A percentile compares a stretch with the other conserved stretches of the same genome.
Conservation (phyloP, 2,888 invertebrate genomes). For the Alviniconcha strummeri region DNA sequence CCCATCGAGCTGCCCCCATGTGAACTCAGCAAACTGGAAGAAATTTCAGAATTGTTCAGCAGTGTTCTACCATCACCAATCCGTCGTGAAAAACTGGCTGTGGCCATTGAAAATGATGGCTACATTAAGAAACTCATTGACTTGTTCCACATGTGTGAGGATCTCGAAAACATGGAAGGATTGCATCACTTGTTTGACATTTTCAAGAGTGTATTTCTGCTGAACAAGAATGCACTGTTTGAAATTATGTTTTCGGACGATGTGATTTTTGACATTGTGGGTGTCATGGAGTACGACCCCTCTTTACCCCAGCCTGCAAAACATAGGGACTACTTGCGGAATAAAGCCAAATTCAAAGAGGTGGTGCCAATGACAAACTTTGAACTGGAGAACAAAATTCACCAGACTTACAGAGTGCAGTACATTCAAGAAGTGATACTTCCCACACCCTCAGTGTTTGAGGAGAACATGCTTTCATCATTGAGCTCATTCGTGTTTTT, state of each 20-base stretch:
- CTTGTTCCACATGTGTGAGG: constrained; percentile 97
- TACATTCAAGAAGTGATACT: constrained; percentile 98
- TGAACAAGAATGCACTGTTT: constrained; percentile 97
- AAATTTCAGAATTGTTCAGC: constrained; percentile 86
- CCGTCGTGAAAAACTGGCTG: constrained; percentile 94
- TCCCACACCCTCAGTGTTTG: constrained; percentile 98
- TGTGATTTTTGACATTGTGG: constrained; percentile 91
- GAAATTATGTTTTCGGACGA: constrained; percentile 98
- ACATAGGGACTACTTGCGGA: constrained; percentile 96
- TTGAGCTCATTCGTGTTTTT: constrained; percentile 99
- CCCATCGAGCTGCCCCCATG: constrained; percentile 96
- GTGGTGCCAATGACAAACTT: constrained; percentile 94
- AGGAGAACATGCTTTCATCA: constrained; percentile 98
- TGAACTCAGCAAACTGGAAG: constrained; percentile 93
- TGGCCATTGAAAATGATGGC: constrained; percentile 93
- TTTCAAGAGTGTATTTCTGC: constrained; percentile 97
- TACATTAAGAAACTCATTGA: constrained; percentile 96
- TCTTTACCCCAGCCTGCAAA: constrained; percentile 76
- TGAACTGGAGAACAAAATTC: constrained; percentile 97
- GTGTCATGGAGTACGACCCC: constrained; percentile 98
- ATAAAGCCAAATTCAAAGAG: constrained; percentile 83
- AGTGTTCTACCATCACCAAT: constrained; percentile 85
- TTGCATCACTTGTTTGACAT: constrained; percentile 96
- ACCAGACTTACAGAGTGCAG: constrained; percentile 99
- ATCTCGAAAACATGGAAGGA: constrained; percentile 91